Conservation (phyloP, 2,797 vertebrate genomes). For the Etheostoma perlongum region DNA sequence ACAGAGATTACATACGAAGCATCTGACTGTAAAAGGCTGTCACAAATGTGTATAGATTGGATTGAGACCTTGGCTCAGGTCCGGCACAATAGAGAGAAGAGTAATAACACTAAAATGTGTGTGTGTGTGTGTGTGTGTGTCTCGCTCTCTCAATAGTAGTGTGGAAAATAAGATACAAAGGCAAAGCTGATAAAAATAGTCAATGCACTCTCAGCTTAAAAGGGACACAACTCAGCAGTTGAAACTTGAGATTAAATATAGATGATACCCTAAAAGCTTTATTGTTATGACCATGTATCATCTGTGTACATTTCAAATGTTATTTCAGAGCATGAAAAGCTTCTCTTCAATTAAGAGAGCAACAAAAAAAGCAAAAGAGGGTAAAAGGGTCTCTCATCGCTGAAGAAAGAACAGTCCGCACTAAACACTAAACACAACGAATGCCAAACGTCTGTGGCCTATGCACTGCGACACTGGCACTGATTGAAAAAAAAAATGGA, state of each 20-base stretch:
- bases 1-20: constrained; percentile 44
- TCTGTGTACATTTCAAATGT: constrained; percentile 5
- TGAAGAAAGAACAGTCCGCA: constrained; percentile 19
- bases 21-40: constrained; percentile 50
- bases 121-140: neutral
- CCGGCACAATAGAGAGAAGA: constrained; percentile 48
- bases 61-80: constrained; percentile 67
- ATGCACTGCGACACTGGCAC: constrained; percentile 22
- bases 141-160: constrained; percentile 1
- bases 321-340: neutral
- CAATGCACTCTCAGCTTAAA: constrained; percentile 17
- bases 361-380: neutral
- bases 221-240: constrained; percentile 28
- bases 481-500: constrained; percentile 46
- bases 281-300: neutral
- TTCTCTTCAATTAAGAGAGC: neutral
- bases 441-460: constrained; percentile 31
- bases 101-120: constrained; percentile 54
- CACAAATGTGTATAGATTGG: constrained; percentile 62
- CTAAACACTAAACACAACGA: neutral
- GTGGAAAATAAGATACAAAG: constrained; percentile 21
- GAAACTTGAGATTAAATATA: constrained; percentile 36
- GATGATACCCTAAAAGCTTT: constrained; percentile 10
- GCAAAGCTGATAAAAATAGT: constrained; percentile 2
- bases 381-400: neutral